Evolutionary conservation across 2,888 invertebrate species (phyloP), one percentile per base, ranked within the genome.

Genomic region (Mimumesa dahlbomi): DNA sequence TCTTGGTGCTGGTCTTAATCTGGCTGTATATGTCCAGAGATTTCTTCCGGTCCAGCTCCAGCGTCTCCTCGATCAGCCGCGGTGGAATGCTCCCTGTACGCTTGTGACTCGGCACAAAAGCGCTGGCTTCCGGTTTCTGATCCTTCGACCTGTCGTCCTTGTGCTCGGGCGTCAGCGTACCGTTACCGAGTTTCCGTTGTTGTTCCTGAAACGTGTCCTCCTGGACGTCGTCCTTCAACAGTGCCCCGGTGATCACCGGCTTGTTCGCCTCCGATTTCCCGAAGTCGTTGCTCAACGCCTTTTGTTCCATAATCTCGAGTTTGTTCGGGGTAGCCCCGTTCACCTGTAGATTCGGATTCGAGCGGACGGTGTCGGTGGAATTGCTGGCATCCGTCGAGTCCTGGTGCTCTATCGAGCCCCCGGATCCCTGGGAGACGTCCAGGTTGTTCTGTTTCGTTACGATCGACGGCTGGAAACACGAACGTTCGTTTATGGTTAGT

Each of bases 181-280:
- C 90, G 78, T 91, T 91, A n/a, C 91, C 91, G 46, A 91, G 82
- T 68, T 91, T 90, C 62, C 89, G 87, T 71, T 91, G 91, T 71
- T 91, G 90, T 61, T 90, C 90, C 79, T 90, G 91, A 53, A 90
- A 89, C 38, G 88, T 86, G 66, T 90, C 89, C 67, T 90, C 88
- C 73, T 89, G 87, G 0, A 92, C 90, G 83, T 93, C 92, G 83
- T 94, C 92, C 76, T 94, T 94, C 73, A 94, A 92, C 42, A 94
- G 91, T 0, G 94, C 94, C 0, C 94, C 93, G 36, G 93, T 94
- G 46, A 94, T 94, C 25, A 94, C 92, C 2, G 94, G 94, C 73
- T 93, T 94, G 72, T 91, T 92, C 13, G 91, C 90, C 59, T 92
- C 91, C 0, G 90, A 90, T 0, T 91, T 90, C 75, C 91, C 91